phyloP scores from a whole-genome alignment of 2,888 invertebrate genomes.

The Baccha elongata region DNA sequence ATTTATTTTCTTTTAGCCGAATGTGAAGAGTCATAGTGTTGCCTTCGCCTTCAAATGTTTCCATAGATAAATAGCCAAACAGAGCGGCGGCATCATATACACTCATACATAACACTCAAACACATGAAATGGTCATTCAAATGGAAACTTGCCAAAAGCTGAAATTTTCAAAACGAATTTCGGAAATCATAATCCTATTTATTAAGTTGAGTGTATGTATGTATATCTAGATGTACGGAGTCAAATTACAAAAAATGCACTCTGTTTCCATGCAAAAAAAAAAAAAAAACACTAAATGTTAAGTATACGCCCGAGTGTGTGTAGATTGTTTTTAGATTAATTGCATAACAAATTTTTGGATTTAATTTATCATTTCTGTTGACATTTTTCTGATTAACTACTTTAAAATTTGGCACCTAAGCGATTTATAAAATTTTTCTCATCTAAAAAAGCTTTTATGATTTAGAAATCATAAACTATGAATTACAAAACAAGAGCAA shows the following conservation, averaged over 20 bases:
- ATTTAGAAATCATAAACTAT: neutral
- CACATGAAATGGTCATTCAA: slow-evolving; percentile 42
- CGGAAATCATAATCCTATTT: slow-evolving; percentile 60
- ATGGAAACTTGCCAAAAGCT: slow-evolving; percentile 62
- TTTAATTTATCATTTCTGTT: slow-evolving; percentile 1
- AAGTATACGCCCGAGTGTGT: slow-evolving; percentile 46
- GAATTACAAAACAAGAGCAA: neutral
- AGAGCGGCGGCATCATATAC: neutral
- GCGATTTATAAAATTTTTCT: neutral
- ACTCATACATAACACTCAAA: neutral
- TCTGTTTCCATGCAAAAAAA: neutral
- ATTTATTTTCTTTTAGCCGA: slow-evolving; percentile 50
- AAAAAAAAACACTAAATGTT: slow-evolving; percentile 8
- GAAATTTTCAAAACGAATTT: slow-evolving; percentile 37
- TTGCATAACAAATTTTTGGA: slow-evolving; percentile 9
- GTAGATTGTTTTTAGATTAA: slow-evolving; percentile 30
- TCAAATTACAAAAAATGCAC: slow-evolving; percentile 52
- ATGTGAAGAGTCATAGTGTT: slow-evolving; percentile 20
- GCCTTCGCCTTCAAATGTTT: slow-evolving; percentile 39
- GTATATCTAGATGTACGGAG: neutral
- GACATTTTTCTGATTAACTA: slow-evolving; percentile 47
- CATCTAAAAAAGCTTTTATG: neutral
- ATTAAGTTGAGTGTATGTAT: slow-evolving; percentile 31
- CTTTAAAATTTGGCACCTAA: neutral
- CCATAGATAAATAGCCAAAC: slow-evolving; percentile 24